Evolutionary conservation across 2,888 invertebrate species (phyloP), one percentile per base, ranked within the genome.

Genomic region (Sarcophaga carnaria): DNA sequence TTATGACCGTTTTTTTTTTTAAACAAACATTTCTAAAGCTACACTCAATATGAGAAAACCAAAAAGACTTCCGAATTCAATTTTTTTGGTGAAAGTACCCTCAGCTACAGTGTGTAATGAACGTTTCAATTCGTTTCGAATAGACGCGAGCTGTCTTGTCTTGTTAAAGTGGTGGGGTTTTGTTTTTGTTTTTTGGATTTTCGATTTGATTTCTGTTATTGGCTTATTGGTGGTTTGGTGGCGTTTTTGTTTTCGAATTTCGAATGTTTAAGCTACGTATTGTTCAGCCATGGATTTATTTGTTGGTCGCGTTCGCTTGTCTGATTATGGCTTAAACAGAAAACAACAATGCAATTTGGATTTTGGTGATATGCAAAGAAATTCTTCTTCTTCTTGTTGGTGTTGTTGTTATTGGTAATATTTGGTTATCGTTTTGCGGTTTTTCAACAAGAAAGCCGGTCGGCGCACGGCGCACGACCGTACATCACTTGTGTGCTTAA

Each of bases 261-360:
- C 17, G 14, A 14, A 17, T 69, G 60, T 37, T 75, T 62, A 75
- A 75, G 27, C 37, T 81, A 54, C n/a, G 62, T 62, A 47, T 54
- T 17, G 37, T 37, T 37, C 37, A 27, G 67, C 49, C 25, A 74
- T 63, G 27, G 22, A 72, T 75, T 67, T 70, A 67, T 81, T 67
- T 69, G 54, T 67, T 54, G 37, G 75, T 75, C 49, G 67, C 74
- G 66, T 75, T 80, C 47, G 78, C 12, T 60, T 17, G n/a, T 60
- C 60, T 25, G 14, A 54, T 54, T 54, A 54, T 54, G n/a, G 20
- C 66, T 80, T 37, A 37, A 71, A 59, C 22, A 27, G 72, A 74
- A 74, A 79, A 78, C 70, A 81, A 75, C 64, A 64, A 79, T 74
- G 49, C 59, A 54, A 17, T 10, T 54, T 54, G 54, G 17, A 54